Evolutionary conservation across 1,140 invertebrate genomes (phyloP), one percentile per base, ranked within the genome.

Genomic region (Ostrea edulis): DNA sequence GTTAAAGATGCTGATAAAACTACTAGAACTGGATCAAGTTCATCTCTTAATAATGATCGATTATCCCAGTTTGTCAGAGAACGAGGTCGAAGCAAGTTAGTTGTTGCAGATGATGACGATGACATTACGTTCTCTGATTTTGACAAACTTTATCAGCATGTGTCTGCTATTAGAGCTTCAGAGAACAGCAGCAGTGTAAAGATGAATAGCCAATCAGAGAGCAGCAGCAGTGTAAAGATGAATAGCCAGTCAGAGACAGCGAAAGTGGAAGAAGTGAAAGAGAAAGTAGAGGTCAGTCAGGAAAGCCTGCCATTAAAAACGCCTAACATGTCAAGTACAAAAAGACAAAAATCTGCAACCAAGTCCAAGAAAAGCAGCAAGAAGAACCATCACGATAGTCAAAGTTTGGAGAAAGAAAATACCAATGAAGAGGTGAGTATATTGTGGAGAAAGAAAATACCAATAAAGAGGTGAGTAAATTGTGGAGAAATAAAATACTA

Each of bases 61-160:
- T 77, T 77, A 35, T 77, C 68, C 25, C 68, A 77, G 8, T 77
- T 77, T 77, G 68, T 77, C 0, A 8, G 68, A 35, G 68, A 77
- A 77, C 68, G 68, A 29, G 68, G 25, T 77, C 68, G 25, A 12
- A 25, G 22, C 25, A 77, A 77, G 14, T 25, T 25, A 4, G 14
- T 25, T 0, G 25, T 77, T 25, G 29, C 35, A 17, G 71, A 68
- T 20, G 51, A 51, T 22, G n/a, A 65, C 12, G 65, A 65, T 14
- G 51, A 86, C 35, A 86, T 68, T 35, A 53, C 58, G 1, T 86
- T 71, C n/a, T 86, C 62, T 9, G 58, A 68, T 44, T 86, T 71
- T 83, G 82, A 83, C 44, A 83, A 83, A 35, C 44, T 83, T 11
- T 85, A 62, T 71, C 17, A 77, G 20, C 17, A 84, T 12, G 22